phyloP scores from a whole-genome alignment of 2,113 vertebrate genomes.

The Helogale parvula region DNA sequence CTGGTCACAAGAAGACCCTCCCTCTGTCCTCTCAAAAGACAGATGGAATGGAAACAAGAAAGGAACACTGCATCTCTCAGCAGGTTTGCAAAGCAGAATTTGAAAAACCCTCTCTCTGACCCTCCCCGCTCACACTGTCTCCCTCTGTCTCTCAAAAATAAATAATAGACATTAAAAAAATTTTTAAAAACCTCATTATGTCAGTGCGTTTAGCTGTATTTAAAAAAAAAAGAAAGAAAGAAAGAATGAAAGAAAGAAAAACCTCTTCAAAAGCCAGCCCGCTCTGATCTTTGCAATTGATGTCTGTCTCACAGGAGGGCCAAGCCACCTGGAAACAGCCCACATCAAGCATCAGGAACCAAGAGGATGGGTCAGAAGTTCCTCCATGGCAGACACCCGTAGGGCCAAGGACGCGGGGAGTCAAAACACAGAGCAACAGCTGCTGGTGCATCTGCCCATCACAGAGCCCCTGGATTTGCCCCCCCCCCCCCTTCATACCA shows the following conservation, averaged over 20 bases:
- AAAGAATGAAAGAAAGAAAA: conserved; percentile 56
- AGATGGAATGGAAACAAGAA: conserved; percentile 64
- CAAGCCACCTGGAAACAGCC: conserved; percentile 46
- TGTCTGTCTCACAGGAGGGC: conserved; percentile 66
- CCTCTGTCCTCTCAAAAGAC: conserved; percentile 50
- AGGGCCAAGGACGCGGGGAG: background rate
- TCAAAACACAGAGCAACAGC: conserved; percentile 2
- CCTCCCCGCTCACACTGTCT: too few species aligned
- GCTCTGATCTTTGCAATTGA: conserved; percentile 73
- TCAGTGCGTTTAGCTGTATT: too few species aligned
- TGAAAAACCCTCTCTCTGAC: background rate
- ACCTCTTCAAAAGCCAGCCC: conserved; percentile 70
- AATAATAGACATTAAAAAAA: too few species aligned
- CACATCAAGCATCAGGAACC: background rate
- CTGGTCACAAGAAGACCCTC: background rate
- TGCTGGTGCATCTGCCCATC: background rate
- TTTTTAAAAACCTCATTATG: too few species aligned
- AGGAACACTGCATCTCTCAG: conserved; percentile 30
- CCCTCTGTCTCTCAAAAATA: too few species aligned
- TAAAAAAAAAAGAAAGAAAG: too few species aligned
- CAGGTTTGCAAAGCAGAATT: conserved; percentile 53
- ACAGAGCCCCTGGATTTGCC: background rate
- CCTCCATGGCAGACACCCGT: background rate
- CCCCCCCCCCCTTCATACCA: background rate
- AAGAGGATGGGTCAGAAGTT: conserved; percentile 38